phyloP scores from a whole-genome alignment of 2,113 vertebrate genomes.

The Esox niger region DNA sequence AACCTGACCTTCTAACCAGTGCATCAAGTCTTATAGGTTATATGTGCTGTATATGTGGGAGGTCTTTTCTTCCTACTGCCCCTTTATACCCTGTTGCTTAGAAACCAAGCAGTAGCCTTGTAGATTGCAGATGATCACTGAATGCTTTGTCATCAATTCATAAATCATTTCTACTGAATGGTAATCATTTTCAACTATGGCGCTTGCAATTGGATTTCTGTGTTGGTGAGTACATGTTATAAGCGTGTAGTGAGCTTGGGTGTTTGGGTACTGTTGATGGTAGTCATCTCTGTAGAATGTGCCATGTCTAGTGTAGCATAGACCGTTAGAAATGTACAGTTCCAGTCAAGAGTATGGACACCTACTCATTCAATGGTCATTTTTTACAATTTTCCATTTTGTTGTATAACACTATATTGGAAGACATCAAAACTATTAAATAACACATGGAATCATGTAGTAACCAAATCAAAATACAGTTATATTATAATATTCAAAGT shows the following conservation, averaged over 20 bases:
- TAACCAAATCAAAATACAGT: too few relatives aligned
- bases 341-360: too few relatives aligned
- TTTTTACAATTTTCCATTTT: too few relatives aligned
- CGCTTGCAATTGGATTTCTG: constrained; percentile 31
- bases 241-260: not conserved
- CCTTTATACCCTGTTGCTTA: not conserved
- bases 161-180: not conserved
- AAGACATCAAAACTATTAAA: too few relatives aligned
- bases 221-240: constrained; percentile 45
- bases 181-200: not conserved
- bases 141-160: not conserved
- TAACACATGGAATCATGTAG: too few relatives aligned
- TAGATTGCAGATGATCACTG: not conserved
- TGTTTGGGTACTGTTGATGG: not conserved
- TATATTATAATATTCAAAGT: too few relatives aligned
- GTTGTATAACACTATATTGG: too few relatives aligned
- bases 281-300: too few relatives aligned
- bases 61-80: too few relatives aligned
- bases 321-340: too few relatives aligned
- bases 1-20: not conserved
- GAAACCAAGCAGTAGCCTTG: not conserved
- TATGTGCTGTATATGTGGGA: not conserved
- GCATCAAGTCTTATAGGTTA: not conserved
- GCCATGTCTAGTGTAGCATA: not conserved
- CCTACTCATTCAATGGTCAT: too few relatives aligned